Conservation (phyloP, 2,113 vertebrate species). For the Rhinopithecus roxellana region DNA sequence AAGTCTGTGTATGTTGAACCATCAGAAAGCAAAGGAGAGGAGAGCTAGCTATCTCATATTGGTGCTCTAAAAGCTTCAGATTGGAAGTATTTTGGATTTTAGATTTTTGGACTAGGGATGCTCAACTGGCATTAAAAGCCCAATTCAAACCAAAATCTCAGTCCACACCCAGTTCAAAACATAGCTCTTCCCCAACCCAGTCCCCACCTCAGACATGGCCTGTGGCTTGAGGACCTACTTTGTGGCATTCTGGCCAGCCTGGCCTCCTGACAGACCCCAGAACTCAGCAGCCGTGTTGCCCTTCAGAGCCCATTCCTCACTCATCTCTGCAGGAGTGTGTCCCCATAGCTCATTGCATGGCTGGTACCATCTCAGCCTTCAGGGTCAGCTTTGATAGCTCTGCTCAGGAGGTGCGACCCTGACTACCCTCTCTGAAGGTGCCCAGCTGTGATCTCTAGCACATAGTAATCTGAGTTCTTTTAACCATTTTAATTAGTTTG, state of each 20-base stretch:
- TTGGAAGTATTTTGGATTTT: background rate
- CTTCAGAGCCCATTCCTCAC: background rate
- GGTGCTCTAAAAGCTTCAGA: background rate
- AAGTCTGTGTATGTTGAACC: background rate
- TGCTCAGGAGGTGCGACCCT: background rate
- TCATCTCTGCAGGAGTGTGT: background rate
- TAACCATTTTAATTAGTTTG: background rate
- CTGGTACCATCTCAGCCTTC: background rate
- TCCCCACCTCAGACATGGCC: background rate
- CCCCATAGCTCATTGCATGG: background rate
- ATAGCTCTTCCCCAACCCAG: background rate
- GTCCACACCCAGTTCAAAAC: background rate
- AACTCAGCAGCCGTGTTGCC: background rate
- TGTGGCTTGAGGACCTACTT: background rate
- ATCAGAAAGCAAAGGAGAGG: background rate
- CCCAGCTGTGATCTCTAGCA: background rate
- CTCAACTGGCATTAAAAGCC: background rate
- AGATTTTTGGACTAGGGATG: background rate
- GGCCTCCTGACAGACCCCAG: background rate
- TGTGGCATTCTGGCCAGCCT: background rate
- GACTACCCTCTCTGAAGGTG: background rate
- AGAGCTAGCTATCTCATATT: background rate
- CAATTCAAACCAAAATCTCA: background rate
- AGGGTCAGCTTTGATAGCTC: background rate
- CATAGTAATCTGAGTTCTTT: background rate